A percentile compares a stretch with the other conserved stretches of the same genome.
These are phyloP conservation scores for Astyanax mexicanus DNA, from an alignment of 2,797 vertebrate genomes.

Conservation along the genomic window DNA sequence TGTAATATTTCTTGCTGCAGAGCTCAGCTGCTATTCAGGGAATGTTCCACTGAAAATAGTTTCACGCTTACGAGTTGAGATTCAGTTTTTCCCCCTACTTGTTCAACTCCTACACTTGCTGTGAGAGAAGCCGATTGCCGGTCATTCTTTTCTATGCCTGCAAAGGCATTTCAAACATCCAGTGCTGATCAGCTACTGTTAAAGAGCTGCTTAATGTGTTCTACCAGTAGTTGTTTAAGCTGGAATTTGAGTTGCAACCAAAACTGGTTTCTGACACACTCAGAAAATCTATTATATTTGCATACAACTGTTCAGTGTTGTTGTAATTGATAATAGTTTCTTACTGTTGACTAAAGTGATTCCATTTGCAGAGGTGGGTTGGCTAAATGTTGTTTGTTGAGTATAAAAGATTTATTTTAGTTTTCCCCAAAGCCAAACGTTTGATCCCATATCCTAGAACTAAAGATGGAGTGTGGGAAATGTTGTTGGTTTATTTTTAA, in stretches of 20 bases:
- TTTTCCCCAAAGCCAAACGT: slow-evolving; percentile 15
- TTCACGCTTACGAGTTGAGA: slow-evolving; percentile 59
- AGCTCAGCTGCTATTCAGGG: slow-evolving; percentile 44
- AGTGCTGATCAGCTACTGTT: slow-evolving; percentile 53
- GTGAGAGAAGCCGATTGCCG: slow-evolving; percentile 49
- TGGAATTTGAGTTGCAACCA: not conserved
- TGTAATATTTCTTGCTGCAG: slow-evolving; percentile 49
- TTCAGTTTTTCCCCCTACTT: slow-evolving; percentile 20
- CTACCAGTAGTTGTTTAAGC: not conserved
- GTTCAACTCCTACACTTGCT: slow-evolving; percentile 47
- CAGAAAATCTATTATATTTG: too few relatives aligned
- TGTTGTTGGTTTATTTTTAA: slow-evolving; percentile 59
- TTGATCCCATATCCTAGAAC: slow-evolving; percentile 23
- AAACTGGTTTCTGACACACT: slow-evolving; percentile 5
- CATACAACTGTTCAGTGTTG: not conserved
- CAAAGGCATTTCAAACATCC: slow-evolving; percentile 63
- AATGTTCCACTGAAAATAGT: slow-evolving; percentile 63
- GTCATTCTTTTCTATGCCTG: slow-evolving; percentile 58
- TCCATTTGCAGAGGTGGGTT: not conserved
- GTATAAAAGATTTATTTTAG: not conserved
- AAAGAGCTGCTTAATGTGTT: slow-evolving; percentile 8
- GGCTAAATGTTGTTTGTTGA: not conserved
- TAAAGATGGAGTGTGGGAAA: slow-evolving; percentile 46
- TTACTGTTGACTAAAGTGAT: not conserved
- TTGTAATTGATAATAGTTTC: too few relatives aligned